These are phyloP conservation scores for Amphibalanus amphitrite DNA, from an alignment of 1,140 invertebrate genomes.

Conservation along the genomic window DNA sequence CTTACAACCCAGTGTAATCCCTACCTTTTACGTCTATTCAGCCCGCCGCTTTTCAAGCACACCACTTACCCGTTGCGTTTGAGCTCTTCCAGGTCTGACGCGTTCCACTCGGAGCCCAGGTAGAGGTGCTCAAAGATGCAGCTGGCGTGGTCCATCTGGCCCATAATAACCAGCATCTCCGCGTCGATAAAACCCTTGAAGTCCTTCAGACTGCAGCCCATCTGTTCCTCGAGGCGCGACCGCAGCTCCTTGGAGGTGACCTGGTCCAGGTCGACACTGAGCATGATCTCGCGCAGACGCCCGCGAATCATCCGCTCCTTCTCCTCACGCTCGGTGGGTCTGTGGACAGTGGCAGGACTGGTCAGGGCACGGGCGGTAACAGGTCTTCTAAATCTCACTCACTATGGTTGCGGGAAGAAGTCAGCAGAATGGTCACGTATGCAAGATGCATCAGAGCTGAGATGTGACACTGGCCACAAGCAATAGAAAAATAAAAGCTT, in stretches of 20 bases:
- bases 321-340: conserved; percentile 56
- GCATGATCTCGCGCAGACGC: conserved; percentile 91
- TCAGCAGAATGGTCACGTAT: too few relatives aligned
- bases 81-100: conserved; percentile 91
- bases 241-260: conserved; percentile 92
- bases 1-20: too few relatives aligned
- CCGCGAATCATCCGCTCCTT: conserved; percentile 69
- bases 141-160: conserved; percentile 94
- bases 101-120: conserved; percentile 98
- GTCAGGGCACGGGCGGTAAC: not conserved
- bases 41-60: not conserved
- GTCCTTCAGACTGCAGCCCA: conserved; percentile 47
- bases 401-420: too few relatives aligned
- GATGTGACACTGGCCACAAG: too few relatives aligned
- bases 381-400: not conserved
- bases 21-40: conserved; percentile 1
- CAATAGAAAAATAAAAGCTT: too few relatives aligned
- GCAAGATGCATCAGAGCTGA: too few relatives aligned
- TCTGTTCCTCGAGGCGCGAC: conserved; percentile 64
- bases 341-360: conserved; percentile 25
- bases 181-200: conserved; percentile 90
- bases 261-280: conserved; percentile 88
- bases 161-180: conserved; percentile 89
- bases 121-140: conserved; percentile 94
- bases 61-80: conserved; percentile 67